Conservation (phyloP, 2,888 invertebrate genomes). For the Aporophyla nigra region DNA sequence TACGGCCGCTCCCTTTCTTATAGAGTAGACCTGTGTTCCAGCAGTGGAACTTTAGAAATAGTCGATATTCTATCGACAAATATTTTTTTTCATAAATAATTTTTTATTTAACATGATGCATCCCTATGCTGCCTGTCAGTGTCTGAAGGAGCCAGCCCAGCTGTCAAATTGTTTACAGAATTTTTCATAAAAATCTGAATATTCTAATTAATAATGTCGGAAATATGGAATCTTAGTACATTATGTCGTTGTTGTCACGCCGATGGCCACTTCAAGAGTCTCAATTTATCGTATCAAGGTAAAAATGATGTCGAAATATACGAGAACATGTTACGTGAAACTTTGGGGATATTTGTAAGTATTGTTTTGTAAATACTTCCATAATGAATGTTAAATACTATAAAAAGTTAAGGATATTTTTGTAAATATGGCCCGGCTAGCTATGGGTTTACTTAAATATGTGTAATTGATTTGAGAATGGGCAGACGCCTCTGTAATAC, state of each 20-base stretch:
- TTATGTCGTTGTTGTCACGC: conserved; percentile 85
- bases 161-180: conserved; percentile 26
- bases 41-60: no score
- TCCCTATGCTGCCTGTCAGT: no score
- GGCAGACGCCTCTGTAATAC: no score
- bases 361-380: not conserved
- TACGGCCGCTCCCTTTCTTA: no score
- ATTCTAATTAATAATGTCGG: conserved; percentile 69
- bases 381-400: not conserved
- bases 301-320: conserved; percentile 75
- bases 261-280: conserved; percentile 77
- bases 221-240: conserved; percentile 70
- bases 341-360: conserved; percentile 81
- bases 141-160: not conserved
- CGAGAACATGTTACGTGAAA: conserved; percentile 75
- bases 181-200: not conserved
- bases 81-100: no score
- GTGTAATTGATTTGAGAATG: no score
- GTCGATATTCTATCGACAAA: no score
- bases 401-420: not conserved
- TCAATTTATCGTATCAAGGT: conserved; percentile 66
- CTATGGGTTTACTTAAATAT: no score
- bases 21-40: no score
- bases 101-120: no score
- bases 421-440: no score